Percentiles rank a stretch among this genome's conserved stretches.
Conservation (phyloP, 2,888 invertebrate genomes). For the Cheilosia urbana region DNA sequence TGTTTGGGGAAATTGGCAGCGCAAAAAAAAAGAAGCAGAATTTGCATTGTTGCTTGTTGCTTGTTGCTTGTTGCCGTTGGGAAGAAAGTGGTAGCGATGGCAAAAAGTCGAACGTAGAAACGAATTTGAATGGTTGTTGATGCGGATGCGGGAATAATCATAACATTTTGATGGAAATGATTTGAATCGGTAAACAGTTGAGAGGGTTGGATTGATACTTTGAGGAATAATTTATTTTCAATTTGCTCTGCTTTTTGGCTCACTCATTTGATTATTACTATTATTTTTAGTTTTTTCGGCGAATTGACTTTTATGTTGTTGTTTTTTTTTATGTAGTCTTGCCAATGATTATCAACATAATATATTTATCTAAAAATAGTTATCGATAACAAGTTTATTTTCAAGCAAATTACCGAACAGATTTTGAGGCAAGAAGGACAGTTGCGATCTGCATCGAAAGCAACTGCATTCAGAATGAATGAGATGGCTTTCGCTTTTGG, state of each 20-base stretch:
- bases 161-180: constrained; percentile 54
- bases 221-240: constrained; percentile 39
- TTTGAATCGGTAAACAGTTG: constrained; percentile 50
- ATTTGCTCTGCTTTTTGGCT: not conserved
- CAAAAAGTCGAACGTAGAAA: constrained; percentile 3
- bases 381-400: too few species aligned
- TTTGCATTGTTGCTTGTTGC: constrained; percentile 1
- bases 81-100: not conserved
- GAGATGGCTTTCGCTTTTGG: too few species aligned
- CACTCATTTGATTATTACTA: not conserved
- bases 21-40: not conserved
- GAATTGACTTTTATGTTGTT: not conserved
- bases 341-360: too few species aligned
- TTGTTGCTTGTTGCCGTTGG: not conserved
- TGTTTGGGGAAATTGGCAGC: not conserved
- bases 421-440: too few species aligned
- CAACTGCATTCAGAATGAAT: too few species aligned
- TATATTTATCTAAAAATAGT: too few species aligned
- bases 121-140: constrained; percentile 32
- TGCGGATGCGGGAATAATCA: constrained; percentile 43
- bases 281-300: not conserved
- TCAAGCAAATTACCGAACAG: too few species aligned
- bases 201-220: constrained; percentile 40
- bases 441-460: too few species aligned
- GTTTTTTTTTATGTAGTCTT: too few species aligned